Percentiles rank a stretch among this genome's conserved stretches.
Conservation (phyloP, 2,113 vertebrate genomes). For the Alaudala cheleensis region DNA sequence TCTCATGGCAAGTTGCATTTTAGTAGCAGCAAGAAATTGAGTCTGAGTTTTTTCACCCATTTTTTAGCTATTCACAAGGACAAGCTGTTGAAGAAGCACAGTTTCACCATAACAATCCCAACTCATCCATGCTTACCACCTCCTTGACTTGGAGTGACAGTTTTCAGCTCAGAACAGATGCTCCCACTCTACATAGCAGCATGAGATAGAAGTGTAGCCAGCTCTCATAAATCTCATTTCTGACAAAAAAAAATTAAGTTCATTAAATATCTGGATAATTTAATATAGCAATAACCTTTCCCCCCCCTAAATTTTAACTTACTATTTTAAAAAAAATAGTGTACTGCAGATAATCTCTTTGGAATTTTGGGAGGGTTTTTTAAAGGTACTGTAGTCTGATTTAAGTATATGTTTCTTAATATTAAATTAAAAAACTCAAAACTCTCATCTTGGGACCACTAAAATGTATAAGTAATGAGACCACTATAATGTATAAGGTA, state of each 20-base stretch:
- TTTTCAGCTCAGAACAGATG: background rate
- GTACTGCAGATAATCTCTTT: background rate
- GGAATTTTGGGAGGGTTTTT: background rate
- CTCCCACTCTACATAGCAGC: background rate
- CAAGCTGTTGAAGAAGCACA: background rate
- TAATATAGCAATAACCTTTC: background rate
- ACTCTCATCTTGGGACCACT: background rate
- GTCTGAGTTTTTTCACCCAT: background rate
- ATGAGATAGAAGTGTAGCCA: background rate
- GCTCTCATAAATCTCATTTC: background rate
- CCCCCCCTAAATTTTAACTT: rapidly evolving
- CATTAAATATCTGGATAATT: background rate
- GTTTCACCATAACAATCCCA: background rate
- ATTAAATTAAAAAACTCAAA: background rate
- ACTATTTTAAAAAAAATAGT: background rate
- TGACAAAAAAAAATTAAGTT: background rate
- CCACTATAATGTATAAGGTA: background rate
- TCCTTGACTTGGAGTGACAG: background rate
- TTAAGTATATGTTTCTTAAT: background rate
- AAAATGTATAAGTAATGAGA: background rate
- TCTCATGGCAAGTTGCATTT: background rate
- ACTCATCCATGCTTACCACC: background rate
- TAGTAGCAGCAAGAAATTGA: background rate
- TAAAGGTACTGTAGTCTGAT: background rate
- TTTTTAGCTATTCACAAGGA: background rate